phyloP scores from a whole-genome alignment of 2,888 invertebrate genomes.

The Hemicrepidius hirtus region DNA sequence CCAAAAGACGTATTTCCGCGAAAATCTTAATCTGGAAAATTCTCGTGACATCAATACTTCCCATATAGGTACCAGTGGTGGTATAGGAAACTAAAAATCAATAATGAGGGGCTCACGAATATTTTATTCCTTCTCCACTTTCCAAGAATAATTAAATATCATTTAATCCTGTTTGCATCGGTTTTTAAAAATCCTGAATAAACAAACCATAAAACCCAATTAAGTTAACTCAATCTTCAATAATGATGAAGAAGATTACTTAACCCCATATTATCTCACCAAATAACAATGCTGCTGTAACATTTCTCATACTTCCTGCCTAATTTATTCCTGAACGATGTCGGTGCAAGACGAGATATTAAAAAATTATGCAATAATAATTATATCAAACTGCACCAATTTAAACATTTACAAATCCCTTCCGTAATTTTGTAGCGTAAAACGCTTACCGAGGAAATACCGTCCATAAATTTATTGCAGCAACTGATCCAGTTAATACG shows the following conservation, averaged over 20 bases:
- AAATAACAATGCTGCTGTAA: constrained; percentile 2
- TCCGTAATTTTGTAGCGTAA: background rate
- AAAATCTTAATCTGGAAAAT: too few species aligned
- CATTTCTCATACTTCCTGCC: constrained; percentile 14
- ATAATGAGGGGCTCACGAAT: too few species aligned
- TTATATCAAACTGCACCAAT: background rate
- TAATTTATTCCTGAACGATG: background rate
- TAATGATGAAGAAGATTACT: background rate
- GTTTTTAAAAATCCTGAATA: too few species aligned
- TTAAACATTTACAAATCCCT: background rate
- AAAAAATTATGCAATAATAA: constrained; percentile 16
- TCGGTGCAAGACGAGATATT: background rate
- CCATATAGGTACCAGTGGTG: too few species aligned
- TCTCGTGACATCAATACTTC: too few species aligned
- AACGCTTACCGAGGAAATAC: background rate
- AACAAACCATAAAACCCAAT: background rate
- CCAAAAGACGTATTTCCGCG: too few species aligned
- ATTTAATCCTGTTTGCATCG: too few species aligned
- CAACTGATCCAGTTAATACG: constrained; percentile 11
- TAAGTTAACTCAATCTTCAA: background rate
- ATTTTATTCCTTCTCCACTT: too few species aligned
- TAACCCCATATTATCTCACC: background rate
- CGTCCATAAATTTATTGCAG: background rate
- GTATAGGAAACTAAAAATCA: too few species aligned
- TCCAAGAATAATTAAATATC: too few species aligned